These are phyloP conservation scores for Pseudoatta argentina DNA, from an alignment of 1,140 invertebrate genomes.

Conservation along the genomic window DNA sequence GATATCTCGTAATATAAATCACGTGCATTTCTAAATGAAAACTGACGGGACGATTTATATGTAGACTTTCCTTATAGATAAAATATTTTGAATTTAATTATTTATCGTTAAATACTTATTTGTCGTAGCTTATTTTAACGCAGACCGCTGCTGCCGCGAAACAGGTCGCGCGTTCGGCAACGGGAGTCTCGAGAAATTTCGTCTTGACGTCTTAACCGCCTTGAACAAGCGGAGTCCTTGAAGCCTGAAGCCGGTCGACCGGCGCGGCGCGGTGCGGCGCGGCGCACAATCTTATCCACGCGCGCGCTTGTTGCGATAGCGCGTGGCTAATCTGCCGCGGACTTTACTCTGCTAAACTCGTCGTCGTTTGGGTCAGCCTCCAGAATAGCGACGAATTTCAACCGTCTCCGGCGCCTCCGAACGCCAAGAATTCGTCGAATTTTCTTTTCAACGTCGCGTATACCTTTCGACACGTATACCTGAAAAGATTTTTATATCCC, in stretches of 20 bases:
- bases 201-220: constrained; percentile 47
- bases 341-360: constrained; percentile 77
- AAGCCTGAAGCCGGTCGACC: constrained; percentile 66
- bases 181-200: constrained; percentile 46
- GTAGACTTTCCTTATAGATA: background rate
- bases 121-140: background rate
- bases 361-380: constrained; percentile 59
- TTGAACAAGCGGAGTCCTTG: constrained; percentile 74
- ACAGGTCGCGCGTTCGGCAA: constrained; percentile 38
- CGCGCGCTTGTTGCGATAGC: constrained; percentile 76
- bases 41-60: background rate
- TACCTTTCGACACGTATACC: background rate
- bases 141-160: background rate
- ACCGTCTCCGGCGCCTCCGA: constrained; percentile 6
- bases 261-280: constrained; percentile 63
- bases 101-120: background rate
- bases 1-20: background rate
- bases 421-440: background rate
- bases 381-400: constrained; percentile 67
- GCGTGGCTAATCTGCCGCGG: constrained; percentile 77
- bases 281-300: constrained; percentile 78
- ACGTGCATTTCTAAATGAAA: background rate
- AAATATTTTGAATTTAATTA: background rate
- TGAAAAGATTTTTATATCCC: background rate
- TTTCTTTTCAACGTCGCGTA: background rate